phyloP scores from a whole-genome alignment of 2,797 vertebrate species.

The Perdix hodgsoniae region DNA sequence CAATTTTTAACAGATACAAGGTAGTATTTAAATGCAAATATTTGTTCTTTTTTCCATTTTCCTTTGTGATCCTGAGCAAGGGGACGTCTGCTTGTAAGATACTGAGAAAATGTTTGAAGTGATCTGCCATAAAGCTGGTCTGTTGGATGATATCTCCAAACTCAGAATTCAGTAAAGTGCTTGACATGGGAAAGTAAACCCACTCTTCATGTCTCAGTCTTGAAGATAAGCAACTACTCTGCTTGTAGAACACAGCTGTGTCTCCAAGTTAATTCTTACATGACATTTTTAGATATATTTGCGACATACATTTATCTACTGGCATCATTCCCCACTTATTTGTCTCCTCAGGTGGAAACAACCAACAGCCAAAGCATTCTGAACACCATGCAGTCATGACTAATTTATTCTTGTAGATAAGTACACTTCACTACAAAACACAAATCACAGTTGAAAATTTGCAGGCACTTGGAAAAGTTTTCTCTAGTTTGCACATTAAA shows the following conservation, averaged over 20 bases:
- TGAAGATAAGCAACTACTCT: not conserved
- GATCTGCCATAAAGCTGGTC: not conserved
- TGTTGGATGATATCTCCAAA: not conserved
- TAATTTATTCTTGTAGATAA: slow-evolving; percentile 25
- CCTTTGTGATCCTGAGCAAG: not conserved
- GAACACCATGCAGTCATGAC: not conserved
- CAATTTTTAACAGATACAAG: not conserved
- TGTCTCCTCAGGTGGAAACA: slow-evolving; percentile 25
- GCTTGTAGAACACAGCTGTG: not conserved
- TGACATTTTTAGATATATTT: not conserved
- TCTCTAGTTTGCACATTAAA: not conserved
- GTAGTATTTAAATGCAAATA: not conserved
- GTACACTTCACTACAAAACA: not conserved
- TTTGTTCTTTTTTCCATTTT: not conserved
- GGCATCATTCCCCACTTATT: not conserved
- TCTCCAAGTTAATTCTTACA: not conserved
- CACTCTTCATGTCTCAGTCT: not conserved
- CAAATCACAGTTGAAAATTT: not conserved
- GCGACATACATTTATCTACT: not conserved
- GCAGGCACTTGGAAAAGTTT: not conserved
- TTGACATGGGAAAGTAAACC: not conserved
- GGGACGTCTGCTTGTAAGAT: not conserved
- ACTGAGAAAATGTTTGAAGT: not conserved
- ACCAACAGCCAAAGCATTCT: not conserved
- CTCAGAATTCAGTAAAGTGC: not conserved